A percentile compares a stretch with the other conserved stretches of the same genome.
phyloP scores from a whole-genome alignment of 1,140 invertebrate species.

The Oppia nitens region DNA sequence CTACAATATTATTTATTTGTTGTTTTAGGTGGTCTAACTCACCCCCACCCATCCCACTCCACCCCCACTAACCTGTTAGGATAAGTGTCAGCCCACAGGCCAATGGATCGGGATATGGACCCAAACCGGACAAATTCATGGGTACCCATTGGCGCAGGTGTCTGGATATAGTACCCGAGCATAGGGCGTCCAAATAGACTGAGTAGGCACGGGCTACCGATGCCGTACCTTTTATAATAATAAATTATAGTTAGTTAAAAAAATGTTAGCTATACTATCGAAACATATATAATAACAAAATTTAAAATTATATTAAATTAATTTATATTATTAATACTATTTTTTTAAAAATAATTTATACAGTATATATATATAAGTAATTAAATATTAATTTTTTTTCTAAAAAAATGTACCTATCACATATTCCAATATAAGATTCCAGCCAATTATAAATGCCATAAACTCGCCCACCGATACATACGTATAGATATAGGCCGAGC shows the following conservation, averaged over 20 bases:
- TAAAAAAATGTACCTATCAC: too few species aligned
- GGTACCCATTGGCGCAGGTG: slow-evolving; percentile 45
- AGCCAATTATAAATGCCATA: slow-evolving; percentile 35
- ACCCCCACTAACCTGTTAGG: slow-evolving; percentile 31
- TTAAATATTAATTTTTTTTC: too few species aligned
- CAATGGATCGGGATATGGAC: slow-evolving; percentile 65
- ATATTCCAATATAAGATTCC: slow-evolving; percentile 20
- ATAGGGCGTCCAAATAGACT: slow-evolving; percentile 64
- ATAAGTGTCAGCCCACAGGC: slow-evolving; percentile 49
- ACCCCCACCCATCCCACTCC: too few species aligned
- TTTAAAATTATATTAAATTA: too few species aligned
- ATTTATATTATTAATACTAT: too few species aligned
- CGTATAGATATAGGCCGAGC: slow-evolving; percentile 36
- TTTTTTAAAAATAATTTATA: too few species aligned
- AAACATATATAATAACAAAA: too few species aligned
- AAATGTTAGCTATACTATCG: too few species aligned
- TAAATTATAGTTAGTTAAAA: too few species aligned
- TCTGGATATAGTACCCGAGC: slow-evolving; percentile 50
- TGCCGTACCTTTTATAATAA: slow-evolving; percentile 52
- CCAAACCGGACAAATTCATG: slow-evolving; percentile 49
- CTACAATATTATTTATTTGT: too few species aligned
- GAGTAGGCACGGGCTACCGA: slow-evolving; percentile 75
- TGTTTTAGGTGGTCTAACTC: too few species aligned
- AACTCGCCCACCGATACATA: slow-evolving; percentile 35
- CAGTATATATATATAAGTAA: too few species aligned